These are phyloP conservation scores for Channa maculata DNA, from an alignment of 2,113 vertebrate species.

Conservation along the genomic window DNA sequence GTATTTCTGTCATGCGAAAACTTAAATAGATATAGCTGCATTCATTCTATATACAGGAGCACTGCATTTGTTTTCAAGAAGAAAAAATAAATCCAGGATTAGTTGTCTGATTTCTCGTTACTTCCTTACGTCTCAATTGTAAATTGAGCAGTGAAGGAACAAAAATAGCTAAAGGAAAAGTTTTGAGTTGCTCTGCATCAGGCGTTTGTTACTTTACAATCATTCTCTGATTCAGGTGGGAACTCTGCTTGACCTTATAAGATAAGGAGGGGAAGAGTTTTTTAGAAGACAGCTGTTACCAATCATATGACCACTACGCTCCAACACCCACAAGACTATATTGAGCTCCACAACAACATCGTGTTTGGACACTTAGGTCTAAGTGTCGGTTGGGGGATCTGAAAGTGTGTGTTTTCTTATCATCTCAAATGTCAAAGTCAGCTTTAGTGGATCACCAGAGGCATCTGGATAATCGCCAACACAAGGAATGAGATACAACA, in stretches of 20 bases:
- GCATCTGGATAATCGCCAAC: slow-evolving; percentile 67
- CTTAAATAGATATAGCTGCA: neutral
- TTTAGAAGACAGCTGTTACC: slow-evolving; percentile 21
- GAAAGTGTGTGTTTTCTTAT: slow-evolving; percentile 59
- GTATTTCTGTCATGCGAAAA: slow-evolving; percentile 13
- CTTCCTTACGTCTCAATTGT: too few species aligned
- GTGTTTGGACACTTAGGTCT: slow-evolving; percentile 54
- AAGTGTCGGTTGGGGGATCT: slow-evolving; percentile 57
- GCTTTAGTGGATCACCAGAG: slow-evolving; percentile 65
- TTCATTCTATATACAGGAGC: too few species aligned
- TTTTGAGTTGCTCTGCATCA: slow-evolving; percentile 24
- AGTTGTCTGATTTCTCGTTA: too few species aligned
- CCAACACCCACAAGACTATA: slow-evolving; percentile 18
- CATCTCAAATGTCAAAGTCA: slow-evolving; percentile 68
- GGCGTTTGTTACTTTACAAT: slow-evolving; percentile 28
- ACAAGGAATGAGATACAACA: slow-evolving; percentile 26
- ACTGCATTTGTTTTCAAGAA: too few species aligned
- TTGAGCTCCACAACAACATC: slow-evolving; percentile 55
- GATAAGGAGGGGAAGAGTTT: neutral
- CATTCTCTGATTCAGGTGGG: slow-evolving; percentile 32
- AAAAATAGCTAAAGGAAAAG: neutral
- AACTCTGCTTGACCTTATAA: slow-evolving; percentile 37
- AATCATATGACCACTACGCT: slow-evolving; percentile 25
- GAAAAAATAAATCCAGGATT: too few species aligned
- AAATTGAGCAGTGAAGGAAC: too few species aligned